These are phyloP conservation scores for Thymelicus lineola DNA, from an alignment of 2,888 invertebrate genomes.

Conservation along the genomic window DNA sequence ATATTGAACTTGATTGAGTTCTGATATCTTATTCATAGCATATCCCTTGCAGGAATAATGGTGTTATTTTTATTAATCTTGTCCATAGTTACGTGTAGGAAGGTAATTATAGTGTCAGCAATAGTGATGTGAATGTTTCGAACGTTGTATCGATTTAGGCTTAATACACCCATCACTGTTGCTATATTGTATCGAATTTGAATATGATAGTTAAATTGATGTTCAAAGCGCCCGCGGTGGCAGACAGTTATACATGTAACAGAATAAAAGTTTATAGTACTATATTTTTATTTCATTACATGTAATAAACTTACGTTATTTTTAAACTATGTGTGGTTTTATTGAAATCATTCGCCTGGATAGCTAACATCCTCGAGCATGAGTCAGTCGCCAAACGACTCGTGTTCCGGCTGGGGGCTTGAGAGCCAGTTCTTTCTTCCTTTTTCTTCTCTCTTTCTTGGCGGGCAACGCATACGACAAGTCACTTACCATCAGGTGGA, in stretches of 20 bases:
- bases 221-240: constrained; percentile 48
- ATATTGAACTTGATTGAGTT: constrained; percentile 39
- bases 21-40: constrained; percentile 25
- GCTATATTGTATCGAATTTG: constrained; percentile 32
- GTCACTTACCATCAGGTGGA: too few relatives aligned
- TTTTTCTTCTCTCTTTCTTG: too few relatives aligned
- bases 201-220: constrained; percentile 51
- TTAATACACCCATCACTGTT: constrained; percentile 41
- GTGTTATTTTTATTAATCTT: constrained; percentile 36
- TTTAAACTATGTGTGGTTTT: constrained; percentile 77
- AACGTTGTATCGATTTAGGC: background rate
- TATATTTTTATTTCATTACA: constrained; percentile 83
- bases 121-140: constrained; percentile 53
- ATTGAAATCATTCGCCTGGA: constrained; percentile 48
- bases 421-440: too few relatives aligned
- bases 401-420: too few relatives aligned
- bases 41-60: constrained; percentile 16
- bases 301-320: constrained; percentile 85
- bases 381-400: too few relatives aligned
- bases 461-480: too few relatives aligned
- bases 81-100: constrained; percentile 53
- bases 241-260: constrained; percentile 67
- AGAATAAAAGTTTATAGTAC: constrained; percentile 73
- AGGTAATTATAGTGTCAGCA: constrained; percentile 50
- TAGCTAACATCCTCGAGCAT: too few relatives aligned